Evolutionary conservation across 2,797 vertebrate genomes (phyloP), one percentile per base, ranked within the genome.

Genomic region (Nasua narica): DNA sequence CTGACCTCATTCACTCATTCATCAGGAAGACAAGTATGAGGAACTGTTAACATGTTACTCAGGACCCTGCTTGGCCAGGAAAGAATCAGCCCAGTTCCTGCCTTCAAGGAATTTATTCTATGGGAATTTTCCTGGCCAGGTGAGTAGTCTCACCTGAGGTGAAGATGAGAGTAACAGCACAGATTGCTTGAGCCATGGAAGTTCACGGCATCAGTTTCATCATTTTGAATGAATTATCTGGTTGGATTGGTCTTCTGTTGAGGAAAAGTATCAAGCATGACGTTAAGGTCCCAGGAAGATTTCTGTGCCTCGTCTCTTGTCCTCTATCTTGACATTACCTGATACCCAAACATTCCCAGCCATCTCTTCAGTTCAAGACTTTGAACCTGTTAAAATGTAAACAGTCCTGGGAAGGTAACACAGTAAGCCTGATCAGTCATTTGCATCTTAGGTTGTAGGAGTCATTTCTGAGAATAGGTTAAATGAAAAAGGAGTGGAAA

Each of bases 61-160:
- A 89, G 60, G 32, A 43, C 52, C 7, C 9, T 5, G 37, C 32
- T 88, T 88, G 70, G 93, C 48, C 70, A 78, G 70, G 89, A 96
- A 89, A 96, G 79, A 96, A 60, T 77, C 81, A 79, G 67, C 93
- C 35, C 21, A 72, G 16, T 62, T 78, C 37, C 50, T 95, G 72
- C 81, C 91, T 97, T 97, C 90, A 95, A 93, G 93, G 83, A 95
- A 96, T 95, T 97, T 65, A 65, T 54, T 94, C 94, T 78, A 76
- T 54, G 72, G 16, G 23, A 11, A 91, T 94, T 91, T 95, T 6
- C n/a, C 40, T 85, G 25, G 70, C 79, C 86, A 77, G 48, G 35
- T 93, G 78, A 96, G 46, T 83, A 50, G 46, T 81, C 79, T 92
- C 23, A 81, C 74, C 94, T 82, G 16, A 78, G 60, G 50, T 21